Conservation (phyloP, 1,140 invertebrate genomes). For the Aphis gossypii region DNA sequence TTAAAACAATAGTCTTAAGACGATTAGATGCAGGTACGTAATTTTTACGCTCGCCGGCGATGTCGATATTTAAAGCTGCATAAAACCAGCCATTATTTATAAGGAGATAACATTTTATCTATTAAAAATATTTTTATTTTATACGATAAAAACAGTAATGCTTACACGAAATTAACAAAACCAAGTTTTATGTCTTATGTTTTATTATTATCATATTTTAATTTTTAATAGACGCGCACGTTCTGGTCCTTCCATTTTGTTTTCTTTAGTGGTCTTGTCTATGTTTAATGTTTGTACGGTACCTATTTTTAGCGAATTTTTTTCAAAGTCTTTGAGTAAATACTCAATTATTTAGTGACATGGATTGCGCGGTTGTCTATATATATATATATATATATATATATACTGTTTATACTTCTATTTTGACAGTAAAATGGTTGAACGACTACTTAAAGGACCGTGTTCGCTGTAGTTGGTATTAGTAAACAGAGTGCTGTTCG, state of each 20-base stretch:
- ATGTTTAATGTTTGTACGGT: not conserved
- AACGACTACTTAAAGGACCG: not conserved
- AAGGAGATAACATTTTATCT: too few relatives aligned
- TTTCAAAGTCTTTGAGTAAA: not conserved
- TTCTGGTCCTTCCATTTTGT: not conserved
- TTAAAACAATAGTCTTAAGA: too few relatives aligned
- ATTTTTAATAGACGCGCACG: too few relatives aligned
- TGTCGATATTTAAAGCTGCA: too few relatives aligned
- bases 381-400: not conserved
- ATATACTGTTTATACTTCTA: not conserved
- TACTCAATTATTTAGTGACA: not conserved
- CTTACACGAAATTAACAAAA: not conserved
- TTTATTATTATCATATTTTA: too few relatives aligned
- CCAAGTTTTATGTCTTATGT: not conserved
- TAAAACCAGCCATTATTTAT: too few relatives aligned
- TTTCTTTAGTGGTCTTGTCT: not conserved
- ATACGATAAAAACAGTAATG: too few relatives aligned
- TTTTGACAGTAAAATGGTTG: not conserved
- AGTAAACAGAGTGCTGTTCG: not conserved
- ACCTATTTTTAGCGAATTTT: not conserved
- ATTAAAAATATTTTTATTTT: too few relatives aligned
- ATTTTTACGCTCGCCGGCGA: too few relatives aligned
- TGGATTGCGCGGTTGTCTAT: not conserved
- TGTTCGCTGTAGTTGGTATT: not conserved
- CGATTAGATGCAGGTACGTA: too few relatives aligned